phyloP scores from a whole-genome alignment of 2,113 vertebrate genomes.

The Lepidiolamprologus cunningtoni region DNA sequence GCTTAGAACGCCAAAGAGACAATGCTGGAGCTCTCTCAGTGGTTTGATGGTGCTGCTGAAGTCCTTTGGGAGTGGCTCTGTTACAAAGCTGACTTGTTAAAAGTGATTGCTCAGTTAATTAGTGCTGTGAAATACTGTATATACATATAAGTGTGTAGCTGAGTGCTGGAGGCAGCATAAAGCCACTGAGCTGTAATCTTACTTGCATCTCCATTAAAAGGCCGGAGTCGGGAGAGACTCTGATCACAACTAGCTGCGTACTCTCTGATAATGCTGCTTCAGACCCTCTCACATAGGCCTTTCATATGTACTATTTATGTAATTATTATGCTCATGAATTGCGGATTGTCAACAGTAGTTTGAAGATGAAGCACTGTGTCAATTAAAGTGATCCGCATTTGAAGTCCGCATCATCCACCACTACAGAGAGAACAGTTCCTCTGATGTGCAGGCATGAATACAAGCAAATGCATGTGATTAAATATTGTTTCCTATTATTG shows the following conservation, averaged over 20 bases:
- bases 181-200: slow-evolving; percentile 36
- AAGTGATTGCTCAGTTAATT: slow-evolving; percentile 48
- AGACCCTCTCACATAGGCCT: slow-evolving; percentile 25
- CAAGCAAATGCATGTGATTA: slow-evolving; percentile 62
- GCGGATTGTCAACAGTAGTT: slow-evolving; percentile 56
- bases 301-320: slow-evolving; percentile 64
- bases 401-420: slow-evolving; percentile 48
- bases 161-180: slow-evolving; percentile 9
- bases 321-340: slow-evolving; percentile 60
- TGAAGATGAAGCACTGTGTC: slow-evolving; percentile 62
- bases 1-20: background rate
- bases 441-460: slow-evolving; percentile 59
- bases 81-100: slow-evolving; percentile 10
- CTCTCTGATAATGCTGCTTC: slow-evolving; percentile 56
- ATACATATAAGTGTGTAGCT: background rate
- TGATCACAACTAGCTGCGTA: slow-evolving; percentile 57
- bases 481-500: slow-evolving; percentile 69
- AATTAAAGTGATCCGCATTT: slow-evolving; percentile 66
- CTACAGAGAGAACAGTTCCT: slow-evolving; percentile 44
- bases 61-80: background rate
- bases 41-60: background rate
- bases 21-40: background rate
- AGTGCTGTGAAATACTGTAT: background rate
- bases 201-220: slow-evolving; percentile 39
- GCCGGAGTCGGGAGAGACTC: slow-evolving; percentile 13